Base-by-base conservation (phyloP, 2,797 vertebrate genomes). In the Neoniphon sammara region DNA sequence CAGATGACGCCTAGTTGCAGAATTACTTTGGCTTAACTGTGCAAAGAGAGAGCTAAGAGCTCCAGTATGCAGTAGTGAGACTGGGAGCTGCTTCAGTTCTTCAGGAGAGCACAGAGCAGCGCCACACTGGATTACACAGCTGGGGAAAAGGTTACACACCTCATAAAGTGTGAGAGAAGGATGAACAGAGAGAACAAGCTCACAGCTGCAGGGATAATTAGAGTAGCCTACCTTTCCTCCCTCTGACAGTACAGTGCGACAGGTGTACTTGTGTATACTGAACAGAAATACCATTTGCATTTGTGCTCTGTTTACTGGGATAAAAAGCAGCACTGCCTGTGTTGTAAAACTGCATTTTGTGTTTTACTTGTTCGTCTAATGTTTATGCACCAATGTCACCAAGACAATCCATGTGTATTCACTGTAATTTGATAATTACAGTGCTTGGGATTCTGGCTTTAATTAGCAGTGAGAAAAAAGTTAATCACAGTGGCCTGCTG, bases 61-160 rank as follows among this genome's bases (percentile, higher is more conserved):
- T 81, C 70, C 83, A 58, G 80, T 76, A 72, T 89, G 88, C 90
- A 91, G 90, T 91, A 92, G 81, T 27, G 39, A 47, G 60, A 75
- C 80, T 84, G 78, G 66, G 83, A 86, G 85, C 89, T 89, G 78
- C 83, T 90, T 83, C 81, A 77, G 81, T 87, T 91, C 80, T 88
- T 85, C 85, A 84, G 81, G 79, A 90, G 87, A 89, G 85, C 82
- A 84, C 76, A 81, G 85, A 78, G 70, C 78, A n/a, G 76, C 53
- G 27, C 66, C 83, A 75, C 75, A 74, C 81, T 79, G 85, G 89
- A 88, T 90, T 90, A 89, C 85, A 87, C 85, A 83, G 82, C 70
- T 66, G 72, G 79, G 82, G 86, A 80, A 89, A 89, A 89, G 87
- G 87, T 90, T 90, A 82, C 83, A 85, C 82, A 89, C 87, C 88